Evolutionary conservation across 2,888 invertebrate species (phyloP), one percentile per base, ranked within the genome.

Genomic region (Unio pictorum): DNA sequence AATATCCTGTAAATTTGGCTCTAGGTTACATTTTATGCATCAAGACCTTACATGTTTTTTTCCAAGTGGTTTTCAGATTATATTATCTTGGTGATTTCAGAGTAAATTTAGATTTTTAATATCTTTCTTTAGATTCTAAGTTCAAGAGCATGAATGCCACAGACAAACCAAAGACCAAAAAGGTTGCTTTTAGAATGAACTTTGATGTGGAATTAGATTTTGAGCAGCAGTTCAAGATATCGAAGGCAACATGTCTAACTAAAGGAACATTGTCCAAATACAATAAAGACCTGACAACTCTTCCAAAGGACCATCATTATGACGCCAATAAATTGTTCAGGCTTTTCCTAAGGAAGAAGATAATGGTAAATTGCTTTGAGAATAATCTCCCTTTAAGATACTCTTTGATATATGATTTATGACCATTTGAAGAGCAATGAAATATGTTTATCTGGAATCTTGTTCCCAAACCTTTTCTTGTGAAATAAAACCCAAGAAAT

Each of bases 231-330:
- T 83, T 86, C 68, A 84, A 84, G 68, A 34, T 74, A 6, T 85
- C 84, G 45, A 82, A 88, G 77, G 85, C 86, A 11, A 87, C 85
- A 18, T 75, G 81, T 11, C 69, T 89, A 11, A 86, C 88, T 7
- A 84, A 85, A 66, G 79, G 79, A 3, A 88, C 88, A 18, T 75
- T 89, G 45, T 85, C 80, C 45, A 85, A 86, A 72, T 86, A 87
- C 80, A 85, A 83, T 64, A 85, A 84, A 71, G 79, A 83, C 20
- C 78, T 80, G 71, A 86, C 85, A 34, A 86, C 86, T 0, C 76
- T 89, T 23, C 89, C 89, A 0, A 83, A 86, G 71, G 87, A 88
- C 73, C 78, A 88, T 62, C 87, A 89, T 68, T 88, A 86, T 70
- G 86, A 88, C 64, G 83, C 81, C 3, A 86, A 87, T 58, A 82